A percentile compares a stretch with the other conserved stretches of the same genome.
phyloP scores from a whole-genome alignment of 2,888 invertebrate genomes.

The Drosophila seclusa region DNA sequence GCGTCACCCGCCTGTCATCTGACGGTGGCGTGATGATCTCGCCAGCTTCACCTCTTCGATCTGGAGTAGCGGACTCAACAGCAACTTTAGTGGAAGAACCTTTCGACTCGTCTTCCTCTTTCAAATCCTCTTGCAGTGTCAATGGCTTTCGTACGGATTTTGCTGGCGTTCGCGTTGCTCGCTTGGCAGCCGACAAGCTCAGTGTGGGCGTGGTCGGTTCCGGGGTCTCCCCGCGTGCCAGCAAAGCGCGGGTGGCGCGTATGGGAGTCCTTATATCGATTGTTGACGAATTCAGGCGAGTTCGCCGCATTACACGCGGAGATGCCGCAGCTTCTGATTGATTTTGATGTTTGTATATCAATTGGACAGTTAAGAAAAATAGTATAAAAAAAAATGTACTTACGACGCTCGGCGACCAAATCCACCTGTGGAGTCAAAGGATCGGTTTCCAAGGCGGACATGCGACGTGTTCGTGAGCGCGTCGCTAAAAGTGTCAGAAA shows the following conservation, averaged over 20 bases:
- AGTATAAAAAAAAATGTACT: slow-evolving; percentile 9
- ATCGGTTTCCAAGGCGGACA: slow-evolving; percentile 56
- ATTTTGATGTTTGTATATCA: not conserved
- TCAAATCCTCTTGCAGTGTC: slow-evolving; percentile 54
- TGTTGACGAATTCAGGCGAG: slow-evolving; percentile 59
- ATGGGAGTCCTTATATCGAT: slow-evolving; percentile 65
- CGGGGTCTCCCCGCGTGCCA: slow-evolving; percentile 51
- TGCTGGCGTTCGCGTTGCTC: slow-evolving; percentile 36
- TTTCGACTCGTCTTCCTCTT: not conserved
- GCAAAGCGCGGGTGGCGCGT: slow-evolving; percentile 58
- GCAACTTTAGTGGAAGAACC: not conserved
- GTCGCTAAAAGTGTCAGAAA: slow-evolving; percentile 40
- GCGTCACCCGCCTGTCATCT: slow-evolving; percentile 57
- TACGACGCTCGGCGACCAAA: slow-evolving; percentile 47
- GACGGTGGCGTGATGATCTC: not conserved
- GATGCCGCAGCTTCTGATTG: slow-evolving; percentile 40
- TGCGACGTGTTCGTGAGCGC: slow-evolving; percentile 60
- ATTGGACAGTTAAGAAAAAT: not conserved
- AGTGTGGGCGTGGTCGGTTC: slow-evolving; percentile 45
- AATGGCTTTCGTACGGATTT: slow-evolving; percentile 49
- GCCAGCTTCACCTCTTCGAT: too few relatives aligned
- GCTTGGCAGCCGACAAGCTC: slow-evolving; percentile 44
- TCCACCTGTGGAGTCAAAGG: slow-evolving; percentile 58
- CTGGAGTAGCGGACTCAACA: not conserved
- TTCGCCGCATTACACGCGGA: slow-evolving; percentile 66